phyloP scores from a whole-genome alignment of 2,113 vertebrate species.

The Ondatra zibethicus region DNA sequence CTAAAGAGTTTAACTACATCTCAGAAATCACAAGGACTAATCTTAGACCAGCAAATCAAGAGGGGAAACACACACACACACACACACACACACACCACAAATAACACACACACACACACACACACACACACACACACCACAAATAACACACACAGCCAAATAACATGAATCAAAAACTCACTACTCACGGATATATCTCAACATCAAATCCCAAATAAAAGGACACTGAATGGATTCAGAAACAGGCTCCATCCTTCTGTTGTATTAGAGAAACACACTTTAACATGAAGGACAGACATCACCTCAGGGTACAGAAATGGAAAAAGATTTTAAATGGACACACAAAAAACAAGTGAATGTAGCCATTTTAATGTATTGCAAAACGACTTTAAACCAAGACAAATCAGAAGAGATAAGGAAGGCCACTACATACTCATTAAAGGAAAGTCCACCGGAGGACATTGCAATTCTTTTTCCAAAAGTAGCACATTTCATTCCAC shows the following conservation, averaged over 20 bases:
- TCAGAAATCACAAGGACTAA: neutral
- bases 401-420: neutral
- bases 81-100: no score
- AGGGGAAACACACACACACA: neutral
- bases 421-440: neutral
- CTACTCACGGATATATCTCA: neutral
- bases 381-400: neutral
- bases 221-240: neutral
- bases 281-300: neutral
- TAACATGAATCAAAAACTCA: neutral
- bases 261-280: neutral
- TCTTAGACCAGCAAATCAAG: neutral
- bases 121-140: neutral
- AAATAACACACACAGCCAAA: neutral
- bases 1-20: neutral
- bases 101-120: neutral
- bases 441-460: neutral
- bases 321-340: neutral
- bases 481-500: neutral
- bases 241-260: neutral
- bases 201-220: neutral
- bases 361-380: neutral
- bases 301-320: neutral
- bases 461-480: neutral
- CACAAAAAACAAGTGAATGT: neutral